Conservation (phyloP, 2,888 invertebrate species). For the Deilephila elpenor region DNA sequence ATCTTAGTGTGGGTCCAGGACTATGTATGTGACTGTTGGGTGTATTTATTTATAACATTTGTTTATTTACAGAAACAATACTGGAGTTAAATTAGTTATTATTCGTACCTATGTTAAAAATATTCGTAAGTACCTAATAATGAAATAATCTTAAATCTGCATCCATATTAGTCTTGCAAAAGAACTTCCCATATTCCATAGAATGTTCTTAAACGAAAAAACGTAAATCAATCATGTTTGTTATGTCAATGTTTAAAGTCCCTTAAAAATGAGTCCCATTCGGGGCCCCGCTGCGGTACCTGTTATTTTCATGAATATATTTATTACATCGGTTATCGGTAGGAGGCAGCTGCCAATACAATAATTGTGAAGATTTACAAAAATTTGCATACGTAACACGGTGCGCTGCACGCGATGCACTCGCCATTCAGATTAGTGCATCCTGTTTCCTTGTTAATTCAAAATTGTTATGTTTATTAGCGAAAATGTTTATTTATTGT, state of each 20-base stretch:
- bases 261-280: neutral
- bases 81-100: no score
- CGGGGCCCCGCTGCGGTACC: constrained; percentile 31
- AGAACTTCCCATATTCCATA: neutral
- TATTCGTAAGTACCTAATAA: no score
- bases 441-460: constrained; percentile 32
- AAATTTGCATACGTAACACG: constrained; percentile 65
- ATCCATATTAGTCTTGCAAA: neutral
- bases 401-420: constrained; percentile 31
- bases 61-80: no score
- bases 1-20: no score
- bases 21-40: no score
- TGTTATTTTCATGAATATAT: constrained; percentile 57
- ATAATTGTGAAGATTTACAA: constrained; percentile 65
- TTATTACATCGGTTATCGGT: constrained; percentile 52
- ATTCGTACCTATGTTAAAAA: no score
- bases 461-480: constrained; percentile 21
- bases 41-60: no score
- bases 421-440: constrained; percentile 27
- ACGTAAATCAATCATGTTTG: neutral
- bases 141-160: no score
- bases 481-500: constrained; percentile 17
- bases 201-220: neutral
- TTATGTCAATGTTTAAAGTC: neutral
- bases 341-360: constrained; percentile 65